Conservation (phyloP, 2,888 invertebrate genomes). For the Coenonympha arcania region DNA sequence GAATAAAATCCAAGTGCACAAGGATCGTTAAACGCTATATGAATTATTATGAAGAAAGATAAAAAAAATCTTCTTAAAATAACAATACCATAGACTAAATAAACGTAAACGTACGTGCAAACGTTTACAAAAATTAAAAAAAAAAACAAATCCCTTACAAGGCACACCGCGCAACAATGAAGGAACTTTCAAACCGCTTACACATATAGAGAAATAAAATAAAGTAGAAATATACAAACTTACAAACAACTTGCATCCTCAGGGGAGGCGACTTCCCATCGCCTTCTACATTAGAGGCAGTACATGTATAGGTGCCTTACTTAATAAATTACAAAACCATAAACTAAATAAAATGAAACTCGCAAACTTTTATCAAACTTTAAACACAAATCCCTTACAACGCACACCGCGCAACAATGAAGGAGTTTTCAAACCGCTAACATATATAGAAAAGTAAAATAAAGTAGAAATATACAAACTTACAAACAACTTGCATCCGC, state of each 20-base stretch:
- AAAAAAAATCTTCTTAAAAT: no score
- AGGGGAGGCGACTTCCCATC: constrained; percentile 88
- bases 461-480: constrained; percentile 63
- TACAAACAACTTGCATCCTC: constrained; percentile 91
- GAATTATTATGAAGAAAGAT: no score
- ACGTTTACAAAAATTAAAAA: background rate
- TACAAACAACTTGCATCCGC: constrained; percentile 91
- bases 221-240: constrained; percentile 63
- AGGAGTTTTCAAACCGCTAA: background rate
- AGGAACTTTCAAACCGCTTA: background rate
- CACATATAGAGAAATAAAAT: no score
- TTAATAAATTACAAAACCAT: background rate
- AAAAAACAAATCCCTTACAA: background rate
- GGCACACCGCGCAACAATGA: background rate
- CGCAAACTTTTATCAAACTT: background rate
- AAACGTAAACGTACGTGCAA: background rate
- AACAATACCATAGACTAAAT: background rate
- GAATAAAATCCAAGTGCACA: no score
- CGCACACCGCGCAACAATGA: background rate
- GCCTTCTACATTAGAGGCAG: constrained; percentile 92
- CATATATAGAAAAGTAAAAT: background rate
- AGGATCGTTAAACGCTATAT: no score
- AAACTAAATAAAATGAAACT: background rate
- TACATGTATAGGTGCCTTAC: constrained; percentile 87
- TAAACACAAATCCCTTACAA: background rate